These are phyloP conservation scores for Drosophila sp. DNA, from an alignment of 1,140 invertebrate species.

Conservation along the genomic window DNA sequence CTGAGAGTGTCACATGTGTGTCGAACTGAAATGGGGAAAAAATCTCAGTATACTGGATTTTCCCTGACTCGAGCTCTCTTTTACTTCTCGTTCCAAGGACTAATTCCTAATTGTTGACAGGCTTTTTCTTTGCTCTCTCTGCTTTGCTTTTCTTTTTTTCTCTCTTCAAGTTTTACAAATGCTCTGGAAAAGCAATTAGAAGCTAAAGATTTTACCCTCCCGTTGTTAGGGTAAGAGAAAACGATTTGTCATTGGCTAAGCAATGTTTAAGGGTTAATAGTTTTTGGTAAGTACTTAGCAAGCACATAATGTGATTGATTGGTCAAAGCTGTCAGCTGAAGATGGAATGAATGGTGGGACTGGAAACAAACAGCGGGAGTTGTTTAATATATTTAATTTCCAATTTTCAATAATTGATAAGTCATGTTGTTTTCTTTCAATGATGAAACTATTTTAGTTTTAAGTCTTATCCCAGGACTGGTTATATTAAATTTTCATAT, in stretches of 20 bases:
- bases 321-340: constrained; percentile 9
- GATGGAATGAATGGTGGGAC: background rate
- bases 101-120: constrained; percentile 31
- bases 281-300: constrained; percentile 13
- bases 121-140: constrained; percentile 5
- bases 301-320: constrained; percentile 40
- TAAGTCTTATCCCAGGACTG: too few relatives aligned
- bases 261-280: constrained; percentile 52
- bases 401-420: background rate
- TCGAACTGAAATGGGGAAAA: background rate
- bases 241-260: constrained; percentile 47
- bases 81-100: background rate
- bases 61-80: background rate
- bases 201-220: constrained; percentile 28
- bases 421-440: background rate
- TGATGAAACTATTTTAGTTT: background rate
- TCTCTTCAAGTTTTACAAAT: constrained; percentile 38
- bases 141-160: constrained; percentile 14
- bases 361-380: background rate
- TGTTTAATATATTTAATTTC: background rate
- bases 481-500: too few relatives aligned
- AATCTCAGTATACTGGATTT: background rate
- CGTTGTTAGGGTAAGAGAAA: background rate
- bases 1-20: background rate
- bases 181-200: constrained; percentile 71